Conservation (phyloP, 2,113 vertebrate genomes). For the Numenius arquata region DNA sequence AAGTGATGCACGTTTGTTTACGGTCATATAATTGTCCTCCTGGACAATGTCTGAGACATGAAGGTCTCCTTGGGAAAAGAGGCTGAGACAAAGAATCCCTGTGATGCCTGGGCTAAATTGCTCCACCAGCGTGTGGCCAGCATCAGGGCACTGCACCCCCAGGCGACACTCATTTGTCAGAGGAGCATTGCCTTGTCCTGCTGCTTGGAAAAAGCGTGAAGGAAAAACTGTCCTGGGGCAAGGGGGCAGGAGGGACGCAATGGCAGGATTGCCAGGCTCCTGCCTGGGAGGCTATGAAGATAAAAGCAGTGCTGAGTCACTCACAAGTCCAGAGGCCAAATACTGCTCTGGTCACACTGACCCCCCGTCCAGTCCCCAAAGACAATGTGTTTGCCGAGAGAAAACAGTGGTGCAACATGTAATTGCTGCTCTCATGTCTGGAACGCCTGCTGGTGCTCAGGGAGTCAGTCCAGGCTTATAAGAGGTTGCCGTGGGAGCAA, state of each 20-base stretch:
- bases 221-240: background rate
- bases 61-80: background rate
- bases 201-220: background rate
- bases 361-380: background rate
- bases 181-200: background rate
- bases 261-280: background rate
- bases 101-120: background rate
- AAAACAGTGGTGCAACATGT: background rate
- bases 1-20: background rate
- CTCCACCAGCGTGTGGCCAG: background rate
- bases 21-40: background rate
- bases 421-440: background rate
- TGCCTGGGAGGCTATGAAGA: background rate
- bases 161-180: background rate
- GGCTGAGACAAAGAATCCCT: background rate
- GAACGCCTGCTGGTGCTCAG: background rate
- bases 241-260: background rate
- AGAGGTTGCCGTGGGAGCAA: background rate
- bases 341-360: background rate
- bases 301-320: background rate
- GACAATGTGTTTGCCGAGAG: background rate
- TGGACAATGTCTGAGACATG: background rate
- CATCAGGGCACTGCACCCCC: accelerated
- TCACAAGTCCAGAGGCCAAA: background rate
- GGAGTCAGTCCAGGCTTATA: background rate